Evolutionary conservation across 2,797 vertebrate genomes (phyloP), one percentile per base, ranked within the genome.

Genomic region (Cyprinella venusta): DNA sequence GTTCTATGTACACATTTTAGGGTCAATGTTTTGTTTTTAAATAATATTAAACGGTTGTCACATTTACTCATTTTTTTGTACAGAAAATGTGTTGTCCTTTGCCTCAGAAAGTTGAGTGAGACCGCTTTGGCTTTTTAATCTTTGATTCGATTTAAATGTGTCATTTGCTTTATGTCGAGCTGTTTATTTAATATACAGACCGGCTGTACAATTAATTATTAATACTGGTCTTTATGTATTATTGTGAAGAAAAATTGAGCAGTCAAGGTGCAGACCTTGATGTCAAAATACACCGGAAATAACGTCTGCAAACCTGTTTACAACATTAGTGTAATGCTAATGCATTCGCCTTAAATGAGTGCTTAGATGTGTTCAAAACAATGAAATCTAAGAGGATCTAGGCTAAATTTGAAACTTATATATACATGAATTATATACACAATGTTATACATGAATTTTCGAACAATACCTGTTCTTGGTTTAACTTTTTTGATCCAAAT

Each of bases 251-350:
- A 5, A 2, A 79, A 68, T 24, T 3, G 30, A 45, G 26, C 18
- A 18, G 9, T 19, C 3, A 38, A 40, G 2, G 8, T 13, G 3
- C 8, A 59, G 10, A 45, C 13, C 26, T 50, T 48, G 76, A 0
- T 8, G 15, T 8, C 1, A 50, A 24, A 48, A 64, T 24, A 81
- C 63, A 64, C 69, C 69, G 40, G 79, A 81, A 81, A 72, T 64
- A 36, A 72, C 63, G 21, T 19, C 26, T 50, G 56, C 40, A 50
- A n/a, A 72, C 56, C 2, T 48, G 21, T 63, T 61, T 50, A 19
- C 79, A 59, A 45, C 50, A n/a, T 7, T n/a, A 24, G 19, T 63
- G 61, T 21, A 30, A 33, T 45, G 63, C 42, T 30, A 36, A 16
- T 45, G 1, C 7, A 3, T 56, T 2, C 6, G 12, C 8, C 5